Evolutionary conservation across 2,113 vertebrate genomes (phyloP).

Genomic region (Phoxinus phoxinus): DNA sequence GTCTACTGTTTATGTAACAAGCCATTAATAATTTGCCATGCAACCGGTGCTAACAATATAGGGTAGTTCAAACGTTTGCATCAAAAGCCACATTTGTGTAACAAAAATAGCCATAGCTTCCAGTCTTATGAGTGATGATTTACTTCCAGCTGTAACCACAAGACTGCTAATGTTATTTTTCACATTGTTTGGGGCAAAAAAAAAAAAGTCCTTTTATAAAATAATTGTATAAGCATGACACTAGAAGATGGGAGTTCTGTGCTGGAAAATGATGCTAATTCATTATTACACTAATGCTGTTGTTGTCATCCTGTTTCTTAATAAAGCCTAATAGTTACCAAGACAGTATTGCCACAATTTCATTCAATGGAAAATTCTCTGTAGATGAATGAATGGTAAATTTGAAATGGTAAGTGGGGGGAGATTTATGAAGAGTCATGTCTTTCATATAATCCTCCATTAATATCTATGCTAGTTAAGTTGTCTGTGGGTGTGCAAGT

Average conservation of each 20-base stretch:
- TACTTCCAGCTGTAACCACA: slow-evolving; percentile 3
- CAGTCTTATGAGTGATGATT: background rate
- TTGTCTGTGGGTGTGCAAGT: slow-evolving; percentile 50
- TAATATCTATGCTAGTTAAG: slow-evolving; percentile 60
- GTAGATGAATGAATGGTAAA: slow-evolving; percentile 39
- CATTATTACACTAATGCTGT: slow-evolving; percentile 12
- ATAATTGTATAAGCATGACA: background rate
- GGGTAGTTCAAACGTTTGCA: background rate
- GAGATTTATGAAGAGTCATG: slow-evolving; percentile 61
- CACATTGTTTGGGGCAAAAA: background rate
- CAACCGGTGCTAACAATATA: background rate
- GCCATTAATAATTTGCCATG: background rate
- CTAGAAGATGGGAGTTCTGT: background rate
- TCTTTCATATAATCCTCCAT: slow-evolving; percentile 64
- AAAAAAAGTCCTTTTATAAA: background rate
- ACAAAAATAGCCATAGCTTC: slow-evolving; percentile 1
- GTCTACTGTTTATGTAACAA: slow-evolving; percentile 10
- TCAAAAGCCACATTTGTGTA: background rate
- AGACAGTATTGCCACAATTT: slow-evolving; percentile 29
- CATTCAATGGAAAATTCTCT: slow-evolving; percentile 28
- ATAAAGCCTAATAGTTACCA: slow-evolving; percentile 32
- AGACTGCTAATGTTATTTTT: slow-evolving; percentile 6
- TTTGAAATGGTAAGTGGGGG: slow-evolving; percentile 36
- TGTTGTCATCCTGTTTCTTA: slow-evolving; percentile 20
- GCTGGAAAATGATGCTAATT: background rate